Evolutionary conservation across 2,888 invertebrate genomes (phyloP).

Genomic region (Craniophora ligustri): DNA sequence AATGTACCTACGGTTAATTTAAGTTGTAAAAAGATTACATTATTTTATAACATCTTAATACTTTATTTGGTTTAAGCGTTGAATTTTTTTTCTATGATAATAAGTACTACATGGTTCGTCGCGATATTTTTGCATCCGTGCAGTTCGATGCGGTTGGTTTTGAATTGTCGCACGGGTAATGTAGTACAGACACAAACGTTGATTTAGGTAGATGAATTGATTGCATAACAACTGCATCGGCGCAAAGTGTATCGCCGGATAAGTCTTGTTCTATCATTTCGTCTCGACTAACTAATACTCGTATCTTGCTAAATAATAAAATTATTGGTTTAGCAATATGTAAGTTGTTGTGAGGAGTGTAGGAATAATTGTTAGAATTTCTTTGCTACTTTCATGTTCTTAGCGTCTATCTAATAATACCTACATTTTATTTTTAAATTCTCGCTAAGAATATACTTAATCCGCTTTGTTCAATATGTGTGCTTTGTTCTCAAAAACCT

Average conservation of each 20-base stretch:
- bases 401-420: constrained; percentile 40
- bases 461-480: constrained; percentile 45
- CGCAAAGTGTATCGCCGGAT: constrained; percentile 28
- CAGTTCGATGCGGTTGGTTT: constrained; percentile 24
- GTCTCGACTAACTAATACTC: constrained; percentile 60
- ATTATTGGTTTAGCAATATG: constrained; percentile 56
- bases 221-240: constrained; percentile 40
- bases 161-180: constrained; percentile 27
- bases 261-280: constrained; percentile 41
- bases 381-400: constrained; percentile 59
- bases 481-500: constrained; percentile 43
- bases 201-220: constrained; percentile 18
- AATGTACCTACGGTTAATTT: constrained; percentile 21
- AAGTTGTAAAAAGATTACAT: constrained; percentile 15
- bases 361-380: constrained; percentile 55
- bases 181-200: constrained; percentile 23
- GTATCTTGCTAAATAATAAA: constrained; percentile 58
- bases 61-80: constrained; percentile 9
- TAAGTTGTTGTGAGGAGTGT: constrained; percentile 57
- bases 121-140: constrained; percentile 31
- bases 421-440: constrained; percentile 37
- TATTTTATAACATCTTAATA: constrained; percentile 20
- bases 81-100: constrained; percentile 15
- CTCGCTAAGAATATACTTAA: constrained; percentile 45
- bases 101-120: constrained; percentile 1